Conservation (phyloP, 2,797 vertebrate genomes). For the Toxotes lorentzi region DNA sequence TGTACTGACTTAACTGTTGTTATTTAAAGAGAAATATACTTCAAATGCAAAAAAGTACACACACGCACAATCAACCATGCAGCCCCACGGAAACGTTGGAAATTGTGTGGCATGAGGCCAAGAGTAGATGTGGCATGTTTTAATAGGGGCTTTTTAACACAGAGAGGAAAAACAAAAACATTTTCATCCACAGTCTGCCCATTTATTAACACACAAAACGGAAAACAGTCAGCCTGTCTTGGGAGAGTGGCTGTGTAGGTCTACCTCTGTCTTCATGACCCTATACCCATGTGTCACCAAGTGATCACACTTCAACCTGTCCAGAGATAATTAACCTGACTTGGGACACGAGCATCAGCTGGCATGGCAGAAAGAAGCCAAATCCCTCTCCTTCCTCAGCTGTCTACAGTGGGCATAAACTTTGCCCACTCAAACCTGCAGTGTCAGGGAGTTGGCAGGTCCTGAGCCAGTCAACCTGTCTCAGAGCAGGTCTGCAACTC, state of each 20-base stretch:
- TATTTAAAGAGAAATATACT: slow-evolving; percentile 2
- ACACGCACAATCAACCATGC: background rate
- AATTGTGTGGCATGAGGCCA: slow-evolving; percentile 9
- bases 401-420: background rate
- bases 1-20: background rate
- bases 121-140: slow-evolving; percentile 8
- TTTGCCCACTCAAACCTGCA: background rate
- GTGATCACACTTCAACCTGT: slow-evolving; percentile 10
- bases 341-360: background rate
- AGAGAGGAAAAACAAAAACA: slow-evolving; percentile 1
- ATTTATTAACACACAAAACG: background rate
- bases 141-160: background rate
- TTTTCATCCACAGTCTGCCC: background rate
- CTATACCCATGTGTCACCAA: background rate
- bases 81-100: background rate
- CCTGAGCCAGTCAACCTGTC: slow-evolving; percentile 15
- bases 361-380: background rate
- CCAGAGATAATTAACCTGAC: slow-evolving; percentile 25
- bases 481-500: background rate
- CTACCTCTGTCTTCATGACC: background rate
- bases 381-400: slow-evolving; percentile 3
- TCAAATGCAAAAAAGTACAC: slow-evolving; percentile 2
- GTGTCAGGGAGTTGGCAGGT: background rate
- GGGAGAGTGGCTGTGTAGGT: background rate
- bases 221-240: slow-evolving; percentile 4